Percentiles rank a stretch among this genome's conserved stretches.
These are phyloP conservation scores for Danaus chrysippus DNA, from an alignment of 2,888 invertebrate species.

Conservation along the genomic window DNA sequence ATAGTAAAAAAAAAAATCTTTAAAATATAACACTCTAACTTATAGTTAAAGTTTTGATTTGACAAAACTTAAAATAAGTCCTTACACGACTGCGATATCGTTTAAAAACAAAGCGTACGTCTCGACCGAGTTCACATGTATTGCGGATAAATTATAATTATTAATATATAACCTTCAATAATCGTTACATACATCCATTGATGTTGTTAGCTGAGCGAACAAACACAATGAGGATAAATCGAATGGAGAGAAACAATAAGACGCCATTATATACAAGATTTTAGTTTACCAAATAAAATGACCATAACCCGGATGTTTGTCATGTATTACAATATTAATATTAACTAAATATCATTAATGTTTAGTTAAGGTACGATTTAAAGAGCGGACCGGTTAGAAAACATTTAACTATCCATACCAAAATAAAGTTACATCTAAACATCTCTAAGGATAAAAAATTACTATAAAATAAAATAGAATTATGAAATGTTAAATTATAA, in stretches of 20 bases:
- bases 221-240: conserved; percentile 67
- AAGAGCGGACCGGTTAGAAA: conserved; percentile 68
- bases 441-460: conserved; percentile 74
- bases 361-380: conserved; percentile 76
- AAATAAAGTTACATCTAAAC: conserved; percentile 77
- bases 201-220: conserved; percentile 71
- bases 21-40: conserved; percentile 73
- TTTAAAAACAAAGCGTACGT: conserved; percentile 44
- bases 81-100: conserved; percentile 57
- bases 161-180: conserved; percentile 38
- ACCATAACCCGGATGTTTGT: conserved; percentile 57
- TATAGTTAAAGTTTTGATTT: conserved; percentile 78
- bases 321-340: conserved; percentile 73
- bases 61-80: conserved; percentile 78
- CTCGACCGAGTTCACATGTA: conserved; percentile 27
- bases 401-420: conserved; percentile 69
- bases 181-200: conserved; percentile 55
- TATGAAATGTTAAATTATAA: conserved; percentile 78
- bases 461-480: conserved; percentile 78
- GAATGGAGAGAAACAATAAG: conserved; percentile 56
- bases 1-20: conserved; percentile 55
- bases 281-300: conserved; percentile 41
- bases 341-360: conserved; percentile 68
- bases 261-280: conserved; percentile 57
- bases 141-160: conserved; percentile 34